Base-by-base conservation (phyloP, 1,140 invertebrate species). In the Hycleus phaleratus region DNA sequence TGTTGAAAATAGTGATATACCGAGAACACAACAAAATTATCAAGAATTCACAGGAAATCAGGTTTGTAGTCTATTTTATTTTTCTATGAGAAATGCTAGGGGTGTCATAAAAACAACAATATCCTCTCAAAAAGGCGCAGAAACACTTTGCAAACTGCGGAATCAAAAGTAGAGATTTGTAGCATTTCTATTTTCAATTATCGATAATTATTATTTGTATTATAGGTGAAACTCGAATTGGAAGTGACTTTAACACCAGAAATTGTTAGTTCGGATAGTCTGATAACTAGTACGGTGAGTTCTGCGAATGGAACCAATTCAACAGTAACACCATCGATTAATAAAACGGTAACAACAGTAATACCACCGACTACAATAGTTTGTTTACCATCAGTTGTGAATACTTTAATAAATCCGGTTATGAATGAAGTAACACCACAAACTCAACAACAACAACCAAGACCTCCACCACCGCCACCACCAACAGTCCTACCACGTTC, bases 201-300 rank as follows among this genome's bases (percentile, higher is more conserved):
- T 18, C 18, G 2, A 18, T 18, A 18, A 18, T 18, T 18, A 4
- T 32, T 7, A 7, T 32, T 32, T 32, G 11, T 42, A 8, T 10
- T 67, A 42, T 73, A 74, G 59, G 74, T 77, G 8, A 77, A 80
- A 64, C 62, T 80, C 8, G 78, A 80, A 63, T 56, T 80, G 46
- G 78, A 80, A 68, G 78, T 79, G 3, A 78, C 78, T 0, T 60
- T 80, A 18, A 78, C 77, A 18, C 77, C 77, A 6, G 76, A 78
- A 68, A 76, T 76, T 12, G 68, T 68, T 10, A 71, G 67, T 54
- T 65, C 70, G 3, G 73, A 78, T 51, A 76, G 68, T 54, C 62
- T 72, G 56, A 73, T 75, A 11, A 75, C 73, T 0, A 74, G 73
- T 54, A 74, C 74, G 1, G 69, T 74, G n/a, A 71, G 65, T 46